Conservation (phyloP, 2,888 invertebrate species). For the Herminia tarsipennalis region DNA sequence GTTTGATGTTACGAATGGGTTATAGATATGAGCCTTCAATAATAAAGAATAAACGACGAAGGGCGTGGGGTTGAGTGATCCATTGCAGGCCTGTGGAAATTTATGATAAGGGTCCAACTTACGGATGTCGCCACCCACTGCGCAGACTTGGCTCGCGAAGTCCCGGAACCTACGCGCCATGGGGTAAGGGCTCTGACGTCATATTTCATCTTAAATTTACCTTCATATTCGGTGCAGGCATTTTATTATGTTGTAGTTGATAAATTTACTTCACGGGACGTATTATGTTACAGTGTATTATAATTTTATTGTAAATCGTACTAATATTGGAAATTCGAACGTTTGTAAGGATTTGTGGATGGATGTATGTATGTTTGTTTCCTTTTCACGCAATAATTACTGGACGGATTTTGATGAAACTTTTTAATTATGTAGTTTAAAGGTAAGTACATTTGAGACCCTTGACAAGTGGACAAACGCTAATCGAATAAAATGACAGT, state of each 20-base stretch:
- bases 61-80: constrained; percentile 55
- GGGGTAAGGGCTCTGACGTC: constrained; percentile 15
- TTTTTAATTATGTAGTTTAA: too few species aligned
- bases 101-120: constrained; percentile 72
- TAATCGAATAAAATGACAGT: too few species aligned
- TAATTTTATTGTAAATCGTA: too few species aligned
- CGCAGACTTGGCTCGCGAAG: constrained; percentile 40
- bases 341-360: too few species aligned
- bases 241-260: neutral
- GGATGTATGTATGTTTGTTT: too few species aligned
- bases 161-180: constrained; percentile 18
- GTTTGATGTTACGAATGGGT: constrained; percentile 46
- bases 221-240: neutral
- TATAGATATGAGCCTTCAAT: constrained; percentile 60
- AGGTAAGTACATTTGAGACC: too few species aligned
- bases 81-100: constrained; percentile 64
- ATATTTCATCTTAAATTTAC: constrained; percentile 20
- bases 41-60: constrained; percentile 69
- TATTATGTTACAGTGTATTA: too few species aligned
- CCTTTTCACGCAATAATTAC: too few species aligned
- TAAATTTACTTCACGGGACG: neutral
- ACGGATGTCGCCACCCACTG: constrained; percentile 65
- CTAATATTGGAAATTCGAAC: too few species aligned
- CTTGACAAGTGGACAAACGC: too few species aligned
- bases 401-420: too few species aligned